Conservation (phyloP, 2,888 invertebrate genomes). For the Buathra laborator region DNA sequence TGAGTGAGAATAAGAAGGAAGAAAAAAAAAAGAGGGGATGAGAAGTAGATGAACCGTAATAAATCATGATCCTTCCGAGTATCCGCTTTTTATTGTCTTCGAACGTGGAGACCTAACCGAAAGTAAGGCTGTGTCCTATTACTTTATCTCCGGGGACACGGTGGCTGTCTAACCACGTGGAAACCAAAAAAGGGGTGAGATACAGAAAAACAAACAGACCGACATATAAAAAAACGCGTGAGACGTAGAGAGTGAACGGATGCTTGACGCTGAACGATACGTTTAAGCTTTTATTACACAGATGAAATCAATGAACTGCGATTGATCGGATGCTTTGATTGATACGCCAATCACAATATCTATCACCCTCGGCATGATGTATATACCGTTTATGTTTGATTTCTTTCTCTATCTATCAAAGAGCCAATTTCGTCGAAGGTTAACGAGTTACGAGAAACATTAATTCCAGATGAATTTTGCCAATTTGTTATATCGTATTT, state of each 20-base stretch:
- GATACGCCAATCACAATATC: constrained; percentile 1
- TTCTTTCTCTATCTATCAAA: background rate
- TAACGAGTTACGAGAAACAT: background rate
- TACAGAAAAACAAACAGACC: background rate
- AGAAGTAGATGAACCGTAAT: constrained; percentile 47
- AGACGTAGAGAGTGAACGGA: background rate
- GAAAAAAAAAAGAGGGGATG: background rate
- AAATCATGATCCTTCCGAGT: constrained; percentile 52
- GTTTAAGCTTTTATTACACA: background rate
- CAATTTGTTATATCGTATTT: background rate
- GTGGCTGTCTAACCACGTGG: constrained; percentile 4
- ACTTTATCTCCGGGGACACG: constrained; percentile 55
- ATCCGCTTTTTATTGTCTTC: constrained; percentile 44
- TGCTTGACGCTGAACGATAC: background rate
- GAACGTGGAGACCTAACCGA: constrained; percentile 6
- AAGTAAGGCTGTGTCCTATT: constrained; percentile 48
- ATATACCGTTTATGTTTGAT: background rate
- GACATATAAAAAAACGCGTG: background rate
- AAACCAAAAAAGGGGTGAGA: constrained; percentile 11
- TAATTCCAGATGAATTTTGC: background rate
- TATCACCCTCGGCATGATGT: background rate
- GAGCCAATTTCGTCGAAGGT: background rate
- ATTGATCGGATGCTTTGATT: background rate
- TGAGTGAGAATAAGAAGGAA: constrained; percentile 10
- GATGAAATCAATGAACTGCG: background rate